Conservation (phyloP, 2,888 invertebrate genomes). For the Proisotoma minuta region DNA sequence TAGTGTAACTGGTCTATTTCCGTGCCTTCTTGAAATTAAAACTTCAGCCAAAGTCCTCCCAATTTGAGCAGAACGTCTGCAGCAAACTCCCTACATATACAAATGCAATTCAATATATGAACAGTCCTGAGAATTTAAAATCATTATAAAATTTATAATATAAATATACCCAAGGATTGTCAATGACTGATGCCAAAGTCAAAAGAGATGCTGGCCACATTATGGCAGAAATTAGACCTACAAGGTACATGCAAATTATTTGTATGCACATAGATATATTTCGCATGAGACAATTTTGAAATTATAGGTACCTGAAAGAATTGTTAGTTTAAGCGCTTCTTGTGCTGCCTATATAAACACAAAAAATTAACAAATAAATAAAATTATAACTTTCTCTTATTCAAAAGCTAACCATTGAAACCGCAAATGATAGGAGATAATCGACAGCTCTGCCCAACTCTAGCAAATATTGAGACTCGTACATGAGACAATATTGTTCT, state of each 20-base stretch:
- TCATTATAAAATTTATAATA: not conserved
- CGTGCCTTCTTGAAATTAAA: slow-evolving; percentile 54
- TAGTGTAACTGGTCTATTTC: slow-evolving; percentile 62
- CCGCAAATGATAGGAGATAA: slow-evolving; percentile 58
- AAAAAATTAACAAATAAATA: not conserved
- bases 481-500: slow-evolving; percentile 63
- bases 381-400: not conserved
- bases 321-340: slow-evolving; percentile 62
- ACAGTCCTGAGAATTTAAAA: slow-evolving; percentile 10
- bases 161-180: slow-evolving; percentile 60
- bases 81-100: slow-evolving; percentile 56
- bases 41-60: slow-evolving; percentile 63
- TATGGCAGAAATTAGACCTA: slow-evolving; percentile 61
- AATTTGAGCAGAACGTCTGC: slow-evolving; percentile 58
- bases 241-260: too few species aligned
- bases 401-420: slow-evolving; percentile 50
- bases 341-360: slow-evolving; percentile 54
- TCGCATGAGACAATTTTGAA: not conserved
- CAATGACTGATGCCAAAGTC: slow-evolving; percentile 57
- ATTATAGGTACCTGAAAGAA: slow-evolving; percentile 56
- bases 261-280: not conserved
- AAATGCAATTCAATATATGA: not conserved
- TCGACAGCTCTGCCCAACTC: slow-evolving; percentile 61
- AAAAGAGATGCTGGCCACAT: slow-evolving; percentile 63
- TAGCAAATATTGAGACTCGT: slow-evolving; percentile 59